These are phyloP conservation scores for Malurus leucopterus DNA, from an alignment of 2,797 vertebrate species.

Conservation along the genomic window DNA sequence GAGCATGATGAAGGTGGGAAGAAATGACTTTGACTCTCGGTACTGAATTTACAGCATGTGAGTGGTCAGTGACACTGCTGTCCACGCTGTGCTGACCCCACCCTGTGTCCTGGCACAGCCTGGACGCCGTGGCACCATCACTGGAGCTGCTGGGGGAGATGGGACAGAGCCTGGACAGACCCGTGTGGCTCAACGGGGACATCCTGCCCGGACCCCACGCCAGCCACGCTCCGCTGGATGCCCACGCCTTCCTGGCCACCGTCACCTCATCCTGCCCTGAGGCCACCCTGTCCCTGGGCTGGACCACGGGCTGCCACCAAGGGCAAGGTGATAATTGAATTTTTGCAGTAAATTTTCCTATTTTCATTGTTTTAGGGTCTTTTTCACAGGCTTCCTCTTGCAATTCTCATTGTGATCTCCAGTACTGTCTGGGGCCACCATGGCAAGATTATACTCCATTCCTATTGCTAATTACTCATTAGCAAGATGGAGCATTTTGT, in stretches of 20 bases:
- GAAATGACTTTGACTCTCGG: too few relatives aligned
- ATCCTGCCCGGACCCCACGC: not conserved
- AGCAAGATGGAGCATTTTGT: not conserved
- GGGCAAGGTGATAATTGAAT: not conserved
- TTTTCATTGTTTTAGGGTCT: not conserved
- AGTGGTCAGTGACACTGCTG: too few relatives aligned
- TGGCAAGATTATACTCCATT: not conserved
- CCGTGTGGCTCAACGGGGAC: not conserved
- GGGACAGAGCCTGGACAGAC: not conserved
- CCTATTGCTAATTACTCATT: not conserved
- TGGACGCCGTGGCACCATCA: not conserved
- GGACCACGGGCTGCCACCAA: not conserved
- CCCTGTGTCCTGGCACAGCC: not conserved
- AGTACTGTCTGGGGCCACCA: fast-evolving
- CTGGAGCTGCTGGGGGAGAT: not conserved
- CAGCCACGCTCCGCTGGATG: not conserved
- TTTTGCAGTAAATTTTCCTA: not conserved
- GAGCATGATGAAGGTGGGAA: not conserved
- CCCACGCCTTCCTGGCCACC: not conserved
- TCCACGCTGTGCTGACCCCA: too few relatives aligned
- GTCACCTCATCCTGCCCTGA: not conserved
- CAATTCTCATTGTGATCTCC: not conserved
- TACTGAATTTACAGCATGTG: not conserved
- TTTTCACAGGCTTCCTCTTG: not conserved
- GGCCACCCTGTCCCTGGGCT: not conserved